Evolutionary conservation across 2,113 vertebrate genomes (phyloP).

Genomic region (Oncorhynchus clarkii): DNA sequence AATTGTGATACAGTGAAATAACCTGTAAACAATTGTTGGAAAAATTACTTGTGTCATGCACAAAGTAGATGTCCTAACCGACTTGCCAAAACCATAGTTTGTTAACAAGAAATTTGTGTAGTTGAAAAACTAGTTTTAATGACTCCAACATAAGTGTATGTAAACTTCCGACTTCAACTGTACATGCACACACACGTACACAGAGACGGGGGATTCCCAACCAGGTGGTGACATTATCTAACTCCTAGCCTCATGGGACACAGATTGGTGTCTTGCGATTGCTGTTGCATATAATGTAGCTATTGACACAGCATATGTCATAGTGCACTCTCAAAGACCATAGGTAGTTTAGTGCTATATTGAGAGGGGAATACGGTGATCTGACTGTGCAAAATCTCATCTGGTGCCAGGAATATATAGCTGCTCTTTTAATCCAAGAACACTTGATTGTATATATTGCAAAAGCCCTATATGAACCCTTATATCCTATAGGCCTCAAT

Average conservation of each 20-base stretch:
- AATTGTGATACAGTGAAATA: no score
- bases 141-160: no score
- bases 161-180: no score
- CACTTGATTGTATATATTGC: background rate
- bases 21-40: no score
- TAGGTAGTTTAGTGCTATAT: background rate
- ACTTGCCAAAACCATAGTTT: no score
- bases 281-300: background rate
- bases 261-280: background rate
- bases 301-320: background rate
- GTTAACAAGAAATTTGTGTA: no score
- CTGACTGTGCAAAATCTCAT: background rate
- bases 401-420: background rate
- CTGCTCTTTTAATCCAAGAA: background rate
- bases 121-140: no score
- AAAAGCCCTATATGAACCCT: background rate
- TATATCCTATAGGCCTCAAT: background rate
- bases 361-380: background rate
- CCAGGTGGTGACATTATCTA: slow-evolving; percentile 1
- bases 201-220: background rate
- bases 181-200: background rate
- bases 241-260: background rate
- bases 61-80: no score
- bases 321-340: background rate
- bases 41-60: no score